Percentiles rank a stretch among this genome's conserved stretches.
Evolutionary conservation across 2,888 invertebrate species (phyloP).

Genomic region (Lottia scabra): DNA sequence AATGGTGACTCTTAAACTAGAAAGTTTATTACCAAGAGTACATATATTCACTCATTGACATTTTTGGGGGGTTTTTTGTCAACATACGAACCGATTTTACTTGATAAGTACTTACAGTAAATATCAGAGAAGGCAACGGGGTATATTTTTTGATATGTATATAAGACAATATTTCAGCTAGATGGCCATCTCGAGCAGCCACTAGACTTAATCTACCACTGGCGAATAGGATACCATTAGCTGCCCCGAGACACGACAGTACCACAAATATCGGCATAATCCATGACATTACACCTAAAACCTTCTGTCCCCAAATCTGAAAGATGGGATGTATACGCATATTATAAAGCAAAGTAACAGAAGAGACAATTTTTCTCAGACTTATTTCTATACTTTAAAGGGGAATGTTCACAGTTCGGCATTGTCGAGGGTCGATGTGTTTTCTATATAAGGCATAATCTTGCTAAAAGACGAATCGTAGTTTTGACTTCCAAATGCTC

Average conservation of each 20-base stretch:
- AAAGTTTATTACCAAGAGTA: too few species aligned
- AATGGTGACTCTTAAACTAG: too few species aligned
- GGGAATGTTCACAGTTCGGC: too few species aligned
- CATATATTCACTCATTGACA: too few species aligned
- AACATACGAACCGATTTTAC: too few species aligned
- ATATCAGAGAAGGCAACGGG: constrained; percentile 42
- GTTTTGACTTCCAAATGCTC: too few species aligned
- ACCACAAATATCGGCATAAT: constrained; percentile 61
- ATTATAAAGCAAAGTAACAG: neutral
- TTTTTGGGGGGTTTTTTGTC: too few species aligned
- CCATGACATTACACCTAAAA: constrained; percentile 55
- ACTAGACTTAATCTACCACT: constrained; percentile 69
- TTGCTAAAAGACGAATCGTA: too few species aligned
- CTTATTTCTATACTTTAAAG: too few species aligned
- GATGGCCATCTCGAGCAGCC: constrained; percentile 47
- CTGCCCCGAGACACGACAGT: constrained; percentile 71
- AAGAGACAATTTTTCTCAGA: too few species aligned
- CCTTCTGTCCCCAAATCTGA: constrained; percentile 49
- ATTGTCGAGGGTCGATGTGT: too few species aligned
- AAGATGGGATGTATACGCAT: constrained; percentile 9
- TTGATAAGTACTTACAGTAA: constrained; percentile 38
- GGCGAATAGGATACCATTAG: constrained; percentile 61
- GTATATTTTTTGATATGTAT: constrained; percentile 41
- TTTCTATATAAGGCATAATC: too few species aligned
- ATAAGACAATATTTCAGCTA: constrained; percentile 39